Percentiles rank a stretch among this genome's conserved stretches.
These are phyloP conservation scores for Andrena trimmerana DNA, from an alignment of 2,888 invertebrate species.

Conservation along the genomic window DNA sequence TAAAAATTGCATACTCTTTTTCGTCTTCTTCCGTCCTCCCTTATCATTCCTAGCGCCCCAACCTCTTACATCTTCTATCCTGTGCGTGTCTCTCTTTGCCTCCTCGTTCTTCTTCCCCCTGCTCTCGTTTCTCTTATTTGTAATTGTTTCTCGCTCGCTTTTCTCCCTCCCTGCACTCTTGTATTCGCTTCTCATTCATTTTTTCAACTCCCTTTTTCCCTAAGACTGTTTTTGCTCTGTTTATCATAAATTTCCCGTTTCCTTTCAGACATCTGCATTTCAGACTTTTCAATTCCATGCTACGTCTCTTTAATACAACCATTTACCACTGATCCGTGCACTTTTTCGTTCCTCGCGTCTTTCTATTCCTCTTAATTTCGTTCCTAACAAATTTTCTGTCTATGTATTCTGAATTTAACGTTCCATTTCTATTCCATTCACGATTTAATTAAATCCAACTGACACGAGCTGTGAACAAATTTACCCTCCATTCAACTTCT, in stretches of 20 bases:
- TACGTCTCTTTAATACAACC: background rate
- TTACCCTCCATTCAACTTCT: too few relatives aligned
- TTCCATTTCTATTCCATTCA: too few relatives aligned
- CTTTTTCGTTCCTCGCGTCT: too few relatives aligned
- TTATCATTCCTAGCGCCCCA: background rate
- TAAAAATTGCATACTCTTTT: constrained; percentile 14
- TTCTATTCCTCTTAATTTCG: too few relatives aligned
- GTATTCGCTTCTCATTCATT: too few relatives aligned
- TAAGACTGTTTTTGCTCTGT: background rate
- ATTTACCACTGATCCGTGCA: background rate
- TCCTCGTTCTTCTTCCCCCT: background rate
- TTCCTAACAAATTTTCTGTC: too few relatives aligned
- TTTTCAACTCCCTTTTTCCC: too few relatives aligned
- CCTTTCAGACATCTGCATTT: background rate
- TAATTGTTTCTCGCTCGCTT: too few relatives aligned
- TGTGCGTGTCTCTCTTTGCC: background rate
- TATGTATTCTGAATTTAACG: too few relatives aligned
- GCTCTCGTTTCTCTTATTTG: background rate
- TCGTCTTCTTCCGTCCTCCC: background rate
- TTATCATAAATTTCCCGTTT: background rate
- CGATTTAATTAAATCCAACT: too few relatives aligned
- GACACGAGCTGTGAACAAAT: too few relatives aligned
- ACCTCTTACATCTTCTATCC: background rate
- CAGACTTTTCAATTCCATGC: background rate
- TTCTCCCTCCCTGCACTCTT: too few relatives aligned